Conservation (phyloP, 2,113 vertebrate genomes). For the Eonycteris spelaea region DNA sequence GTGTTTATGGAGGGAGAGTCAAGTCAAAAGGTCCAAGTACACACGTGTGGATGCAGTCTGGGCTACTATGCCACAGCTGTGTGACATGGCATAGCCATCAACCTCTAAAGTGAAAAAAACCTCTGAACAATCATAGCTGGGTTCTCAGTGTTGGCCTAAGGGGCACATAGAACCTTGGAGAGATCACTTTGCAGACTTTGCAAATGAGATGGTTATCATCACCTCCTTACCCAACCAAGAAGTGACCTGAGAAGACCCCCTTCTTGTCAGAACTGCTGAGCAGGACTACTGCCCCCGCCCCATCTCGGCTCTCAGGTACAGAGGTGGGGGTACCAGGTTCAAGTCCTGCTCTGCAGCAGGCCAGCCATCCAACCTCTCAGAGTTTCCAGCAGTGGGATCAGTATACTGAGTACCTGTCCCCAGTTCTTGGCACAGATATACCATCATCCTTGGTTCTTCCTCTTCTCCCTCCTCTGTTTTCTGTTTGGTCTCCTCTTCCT, state of each 20-base stretch:
- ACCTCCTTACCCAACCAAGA: not conserved
- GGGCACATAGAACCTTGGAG: not conserved
- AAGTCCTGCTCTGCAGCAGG: not conserved
- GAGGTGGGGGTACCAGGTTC: not conserved
- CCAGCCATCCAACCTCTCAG: not conserved
- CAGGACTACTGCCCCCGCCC: not conserved
- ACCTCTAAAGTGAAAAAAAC: not conserved
- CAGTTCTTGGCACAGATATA: not conserved
- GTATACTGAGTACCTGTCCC: not conserved
- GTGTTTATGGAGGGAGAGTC: not conserved
- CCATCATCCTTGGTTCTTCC: not conserved
- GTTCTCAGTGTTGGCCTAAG: not conserved
- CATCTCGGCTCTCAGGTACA: not conserved
- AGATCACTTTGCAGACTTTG: not conserved
- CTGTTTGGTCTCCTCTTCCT: not conserved
- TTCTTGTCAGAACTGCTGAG: not conserved
- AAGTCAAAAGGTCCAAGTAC: not conserved
- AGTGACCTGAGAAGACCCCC: not conserved
- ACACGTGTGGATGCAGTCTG: fast-evolving
- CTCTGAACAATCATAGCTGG: not conserved
- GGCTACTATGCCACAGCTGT: fast-evolving
- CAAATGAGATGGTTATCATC: fast-evolving
- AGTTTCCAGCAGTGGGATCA: not conserved
- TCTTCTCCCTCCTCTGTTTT: not conserved
- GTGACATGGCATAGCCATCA: not conserved